These are phyloP conservation scores for Dryomyza anilis DNA, from an alignment of 2,888 invertebrate genomes.

Conservation along the genomic window DNA sequence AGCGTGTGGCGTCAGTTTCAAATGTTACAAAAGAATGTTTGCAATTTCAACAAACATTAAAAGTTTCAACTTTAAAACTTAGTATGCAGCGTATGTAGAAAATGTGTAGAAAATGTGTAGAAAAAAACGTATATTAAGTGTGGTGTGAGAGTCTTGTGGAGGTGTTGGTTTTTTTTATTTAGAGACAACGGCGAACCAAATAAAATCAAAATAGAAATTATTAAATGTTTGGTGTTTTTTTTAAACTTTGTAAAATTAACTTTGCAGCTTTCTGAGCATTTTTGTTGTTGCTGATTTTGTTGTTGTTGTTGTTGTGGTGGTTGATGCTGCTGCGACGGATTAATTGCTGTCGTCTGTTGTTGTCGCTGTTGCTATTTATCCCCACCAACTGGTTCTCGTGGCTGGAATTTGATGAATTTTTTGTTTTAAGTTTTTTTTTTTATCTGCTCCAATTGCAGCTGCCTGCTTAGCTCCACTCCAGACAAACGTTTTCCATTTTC, in stretches of 20 bases:
- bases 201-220: conserved; percentile 25
- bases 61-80: background rate
- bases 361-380: background rate
- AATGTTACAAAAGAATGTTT: background rate
- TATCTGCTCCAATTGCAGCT: conserved; percentile 23
- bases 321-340: conserved; percentile 29
- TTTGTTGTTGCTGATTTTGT: conserved; percentile 37
- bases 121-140: background rate
- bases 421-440: conserved; percentile 29
- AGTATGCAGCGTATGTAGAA: background rate
- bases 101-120: background rate
- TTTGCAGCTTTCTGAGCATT: conserved; percentile 41
- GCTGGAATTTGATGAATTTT: conserved; percentile 3
- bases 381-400: background rate
- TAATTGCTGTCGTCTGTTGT: background rate
- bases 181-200: background rate
- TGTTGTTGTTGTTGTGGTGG: conserved; percentile 13
- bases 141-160: too few species aligned
- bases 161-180: too few species aligned
- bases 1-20: background rate
- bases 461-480: conserved; percentile 44
- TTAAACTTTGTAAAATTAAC: conserved; percentile 34
- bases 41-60: conserved; percentile 2
- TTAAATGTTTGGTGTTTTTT: conserved; percentile 16
- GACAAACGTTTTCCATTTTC: conserved; percentile 50